Evolutionary conservation across 2,888 invertebrate species (phyloP), one percentile per base, ranked within the genome.

Genomic region (Mythimna impura): DNA sequence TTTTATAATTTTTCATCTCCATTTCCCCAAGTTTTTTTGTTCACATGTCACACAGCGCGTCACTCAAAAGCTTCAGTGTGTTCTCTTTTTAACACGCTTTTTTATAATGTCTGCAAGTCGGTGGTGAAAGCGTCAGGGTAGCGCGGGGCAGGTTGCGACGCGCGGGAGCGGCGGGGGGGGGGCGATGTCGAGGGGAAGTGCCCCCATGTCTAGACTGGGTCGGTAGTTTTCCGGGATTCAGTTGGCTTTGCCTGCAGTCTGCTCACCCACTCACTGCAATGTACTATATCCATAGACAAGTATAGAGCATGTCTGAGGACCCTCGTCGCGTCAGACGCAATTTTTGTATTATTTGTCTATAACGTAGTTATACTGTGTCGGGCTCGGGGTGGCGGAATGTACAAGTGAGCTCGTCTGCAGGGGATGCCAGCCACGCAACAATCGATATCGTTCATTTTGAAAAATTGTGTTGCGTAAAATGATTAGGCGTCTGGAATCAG

Each of bases 121-220:
- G 89, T 90, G 92, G 91, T 94, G 95, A 95, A 95, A 95, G 94
- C 95, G 90, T 83, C 90, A 90, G 94, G 93, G 91, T 84, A 90
- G 90, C 87, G 90, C 87, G 84, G 87, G 86, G 84, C 82, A 76
- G 82, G 81, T 82, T 81, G 80, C 72, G 87, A 82, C 83, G 83
- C 70, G 87, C 81, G 89, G 83, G 88, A 82, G 87, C 22, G 3
- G 82, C 82, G 17, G 80, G 67, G 36, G 61, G 25, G 1, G 22
- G 20, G 47, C 12, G 86, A 86, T 78, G 83, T 81, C 81, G 90
- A 91, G 94, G 95, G 94, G 94, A 94, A 93, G 91, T 95, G 95
- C 96, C 96, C 94, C 96, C 96, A 94, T 91, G 96, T 96, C 96
- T 96, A 96, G 96, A 96, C 96, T 96, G 96, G 96, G 96, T 96